phyloP scores from a whole-genome alignment of 2,888 invertebrate species.

The Carabus problematicus region DNA sequence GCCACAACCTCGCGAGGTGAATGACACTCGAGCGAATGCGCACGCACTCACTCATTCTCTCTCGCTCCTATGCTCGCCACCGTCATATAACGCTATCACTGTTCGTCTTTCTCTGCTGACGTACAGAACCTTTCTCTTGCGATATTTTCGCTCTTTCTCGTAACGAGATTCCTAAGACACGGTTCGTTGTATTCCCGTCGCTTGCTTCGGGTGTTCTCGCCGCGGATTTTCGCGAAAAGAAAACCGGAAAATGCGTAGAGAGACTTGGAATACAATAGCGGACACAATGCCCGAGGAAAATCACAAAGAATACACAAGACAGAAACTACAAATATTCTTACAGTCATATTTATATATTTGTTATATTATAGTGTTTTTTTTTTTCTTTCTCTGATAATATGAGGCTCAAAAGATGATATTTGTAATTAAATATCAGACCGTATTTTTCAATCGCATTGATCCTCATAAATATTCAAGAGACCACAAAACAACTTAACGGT shows the following conservation, averaged over 20 bases:
- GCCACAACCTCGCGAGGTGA: constrained; percentile 56
- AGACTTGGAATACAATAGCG: constrained; percentile 15
- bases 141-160: background rate
- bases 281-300: too few species aligned
- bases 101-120: constrained; percentile 6
- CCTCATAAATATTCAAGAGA: too few species aligned
- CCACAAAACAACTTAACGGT: too few species aligned
- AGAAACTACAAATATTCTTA: too few species aligned
- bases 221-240: constrained; percentile 16
- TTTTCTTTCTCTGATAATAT: too few species aligned
- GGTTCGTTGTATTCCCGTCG: constrained; percentile 2
- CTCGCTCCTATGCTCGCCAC: constrained; percentile 1
- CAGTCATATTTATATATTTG: too few species aligned
- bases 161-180: too few species aligned
- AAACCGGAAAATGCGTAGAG: constrained; percentile 15
- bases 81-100: constrained; percentile 3
- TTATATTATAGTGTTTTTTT: too few species aligned
- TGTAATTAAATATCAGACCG: too few species aligned
- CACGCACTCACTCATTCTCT: background rate
- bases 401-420: too few species aligned
- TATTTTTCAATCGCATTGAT: too few species aligned
- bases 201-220: constrained; percentile 13
- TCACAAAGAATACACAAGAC: too few species aligned
- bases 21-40: constrained; percentile 48
- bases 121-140: constrained; percentile 23